A percentile compares a stretch with the other conserved stretches of the same genome.
Conservation (phyloP, 2,797 vertebrate species). For the Galaxias olidus region DNA sequence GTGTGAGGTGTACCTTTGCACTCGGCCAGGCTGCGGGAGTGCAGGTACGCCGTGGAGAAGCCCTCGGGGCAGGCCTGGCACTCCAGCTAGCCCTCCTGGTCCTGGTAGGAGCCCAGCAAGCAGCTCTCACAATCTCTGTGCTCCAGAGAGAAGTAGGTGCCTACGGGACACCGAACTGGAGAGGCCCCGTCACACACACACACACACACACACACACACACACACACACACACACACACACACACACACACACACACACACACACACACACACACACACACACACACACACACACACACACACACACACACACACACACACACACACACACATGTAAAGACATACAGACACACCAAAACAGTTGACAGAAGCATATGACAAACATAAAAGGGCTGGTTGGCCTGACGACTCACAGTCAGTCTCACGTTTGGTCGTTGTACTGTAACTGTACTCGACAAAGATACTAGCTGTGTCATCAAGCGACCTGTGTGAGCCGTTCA, state of each 20-base stretch:
- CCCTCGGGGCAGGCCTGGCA: conserved; percentile 89
- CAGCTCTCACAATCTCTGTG: conserved; percentile 92
- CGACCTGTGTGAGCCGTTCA: no score
- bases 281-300: conserved; percentile 13
- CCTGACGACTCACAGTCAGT: no score
- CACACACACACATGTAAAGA: not conserved
- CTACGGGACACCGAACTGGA: conserved; percentile 93
- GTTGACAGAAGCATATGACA: not conserved
- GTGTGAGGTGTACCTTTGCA: conserved; percentile 84
- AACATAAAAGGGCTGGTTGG: no score
- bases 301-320: not conserved
- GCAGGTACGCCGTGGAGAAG: conserved; percentile 90
- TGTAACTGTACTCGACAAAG: not conserved
- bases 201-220: not conserved
- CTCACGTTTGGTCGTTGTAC: no score
- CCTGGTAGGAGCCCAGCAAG: conserved; percentile 90
- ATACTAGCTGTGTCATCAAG: not conserved
- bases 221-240: not conserved
- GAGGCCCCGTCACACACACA: conserved; percentile 1
- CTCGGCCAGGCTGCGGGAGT: conserved; percentile 86
- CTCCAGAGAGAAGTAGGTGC: conserved; percentile 91
- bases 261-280: not conserved
- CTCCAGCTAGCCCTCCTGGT: conserved; percentile 91
- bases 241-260: not conserved
- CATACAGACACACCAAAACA: not conserved